Percentiles rank a stretch among this genome's conserved stretches.
Evolutionary conservation across 2,888 invertebrate genomes (phyloP).

Genomic region (Liodrosophila aerea): DNA sequence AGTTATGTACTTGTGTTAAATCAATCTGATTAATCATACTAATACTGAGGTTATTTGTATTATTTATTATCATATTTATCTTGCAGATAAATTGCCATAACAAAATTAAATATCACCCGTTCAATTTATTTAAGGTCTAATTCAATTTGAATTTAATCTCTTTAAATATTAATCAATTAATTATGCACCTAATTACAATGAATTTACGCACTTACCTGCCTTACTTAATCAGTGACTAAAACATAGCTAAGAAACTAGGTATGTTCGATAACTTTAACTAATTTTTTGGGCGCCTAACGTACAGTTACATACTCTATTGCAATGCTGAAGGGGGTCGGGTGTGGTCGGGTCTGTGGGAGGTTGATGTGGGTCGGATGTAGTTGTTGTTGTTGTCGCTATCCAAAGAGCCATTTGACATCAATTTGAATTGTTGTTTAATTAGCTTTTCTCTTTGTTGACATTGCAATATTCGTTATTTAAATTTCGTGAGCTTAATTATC

Average conservation of each 20-base stretch:
- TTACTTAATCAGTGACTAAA: constrained; percentile 38
- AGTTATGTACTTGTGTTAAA: constrained; percentile 4
- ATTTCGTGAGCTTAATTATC: constrained; percentile 36
- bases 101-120: constrained; percentile 72
- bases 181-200: constrained; percentile 45
- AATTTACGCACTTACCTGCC: constrained; percentile 64
- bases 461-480: constrained; percentile 38
- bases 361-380: not conserved
- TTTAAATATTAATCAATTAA: constrained; percentile 34
- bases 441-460: constrained; percentile 33
- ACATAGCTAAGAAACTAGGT: constrained; percentile 32
- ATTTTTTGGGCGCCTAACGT: constrained; percentile 19
- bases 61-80: constrained; percentile 30
- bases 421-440: constrained; percentile 49
- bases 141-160: constrained; percentile 38
- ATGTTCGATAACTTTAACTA: not conserved
- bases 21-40: constrained; percentile 1
- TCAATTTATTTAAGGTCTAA: constrained; percentile 61
- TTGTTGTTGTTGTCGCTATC: constrained; percentile 28
- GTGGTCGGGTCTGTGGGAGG: constrained; percentile 1
- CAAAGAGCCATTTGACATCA: constrained; percentile 32
- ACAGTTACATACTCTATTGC: constrained; percentile 10
- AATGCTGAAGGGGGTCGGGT: not conserved
- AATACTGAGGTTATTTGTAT: constrained; percentile 1
- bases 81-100: constrained; percentile 48